phyloP scores from a whole-genome alignment of 2,888 invertebrate species.

The Microchrysa polita region DNA sequence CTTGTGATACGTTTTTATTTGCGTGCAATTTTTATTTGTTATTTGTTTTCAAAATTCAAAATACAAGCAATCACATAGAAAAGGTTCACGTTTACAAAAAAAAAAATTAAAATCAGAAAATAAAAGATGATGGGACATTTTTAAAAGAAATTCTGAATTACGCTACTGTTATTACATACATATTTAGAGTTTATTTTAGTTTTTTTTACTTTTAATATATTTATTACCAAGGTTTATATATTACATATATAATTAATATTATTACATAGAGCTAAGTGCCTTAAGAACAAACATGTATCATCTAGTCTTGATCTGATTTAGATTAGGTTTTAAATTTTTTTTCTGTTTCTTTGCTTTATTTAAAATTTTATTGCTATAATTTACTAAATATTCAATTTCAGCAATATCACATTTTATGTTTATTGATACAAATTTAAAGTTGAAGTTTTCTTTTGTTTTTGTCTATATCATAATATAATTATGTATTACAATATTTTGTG shows the following conservation, averaged over 20 bases:
- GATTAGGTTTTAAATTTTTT: too few species aligned
- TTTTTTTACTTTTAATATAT: background rate
- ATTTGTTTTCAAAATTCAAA: background rate
- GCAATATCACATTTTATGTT: constrained; percentile 42
- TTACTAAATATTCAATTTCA: constrained; percentile 37
- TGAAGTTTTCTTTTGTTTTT: too few species aligned
- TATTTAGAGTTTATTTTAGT: too few species aligned
- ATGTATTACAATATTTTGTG: too few species aligned
- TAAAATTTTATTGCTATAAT: constrained; percentile 43
- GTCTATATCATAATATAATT: too few species aligned
- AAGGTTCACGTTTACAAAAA: background rate
- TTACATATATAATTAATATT: too few species aligned
- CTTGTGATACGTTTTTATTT: too few species aligned
- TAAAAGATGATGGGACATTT: background rate
- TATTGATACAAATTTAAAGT: constrained; percentile 9
- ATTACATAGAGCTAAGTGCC: background rate
- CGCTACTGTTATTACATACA: constrained; percentile 6
- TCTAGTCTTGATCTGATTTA: constrained; percentile 3
- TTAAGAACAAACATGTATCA: constrained; percentile 7
- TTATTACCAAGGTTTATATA: too few species aligned
- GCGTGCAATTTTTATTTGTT: too few species aligned
- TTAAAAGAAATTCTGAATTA: background rate
- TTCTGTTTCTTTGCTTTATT: background rate
- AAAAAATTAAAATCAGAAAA: background rate
- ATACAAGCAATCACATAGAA: background rate